phyloP scores from a whole-genome alignment of 2,113 vertebrate genomes.

The Gorsachius goisagi region DNA sequence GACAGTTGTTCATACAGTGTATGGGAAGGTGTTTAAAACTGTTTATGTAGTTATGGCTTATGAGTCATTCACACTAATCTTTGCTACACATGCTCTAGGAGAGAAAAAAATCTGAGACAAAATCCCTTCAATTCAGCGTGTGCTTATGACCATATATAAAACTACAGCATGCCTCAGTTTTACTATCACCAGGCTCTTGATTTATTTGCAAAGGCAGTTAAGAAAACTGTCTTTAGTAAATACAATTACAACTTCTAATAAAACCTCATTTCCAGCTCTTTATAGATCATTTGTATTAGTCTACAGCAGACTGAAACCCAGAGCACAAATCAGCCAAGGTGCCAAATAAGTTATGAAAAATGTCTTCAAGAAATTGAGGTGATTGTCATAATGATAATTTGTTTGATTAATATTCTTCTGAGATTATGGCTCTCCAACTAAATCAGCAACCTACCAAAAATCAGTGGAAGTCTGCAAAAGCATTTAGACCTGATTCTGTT shows the following conservation, averaged over 20 bases:
- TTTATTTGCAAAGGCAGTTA: constrained; percentile 19
- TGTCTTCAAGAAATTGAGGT: not conserved
- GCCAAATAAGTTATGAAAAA: not conserved
- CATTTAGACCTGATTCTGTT: not conserved
- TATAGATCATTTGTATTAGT: not conserved
- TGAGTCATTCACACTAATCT: not conserved
- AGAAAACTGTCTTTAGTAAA: not conserved
- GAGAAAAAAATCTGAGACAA: not conserved
- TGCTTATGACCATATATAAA: not conserved
- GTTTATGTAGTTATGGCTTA: not conserved
- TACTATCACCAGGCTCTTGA: not conserved
- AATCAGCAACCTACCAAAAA: not conserved
- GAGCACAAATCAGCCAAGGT: not conserved
- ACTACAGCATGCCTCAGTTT: not conserved
- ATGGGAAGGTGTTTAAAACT: not conserved
- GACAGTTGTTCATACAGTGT: not conserved
- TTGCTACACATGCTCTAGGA: not conserved
- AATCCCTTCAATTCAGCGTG: not conserved
- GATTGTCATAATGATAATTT: not conserved
- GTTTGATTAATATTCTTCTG: not conserved
- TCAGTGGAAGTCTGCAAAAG: not conserved
- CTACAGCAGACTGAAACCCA: not conserved
- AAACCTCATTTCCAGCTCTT: not conserved
- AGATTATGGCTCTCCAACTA: not conserved
- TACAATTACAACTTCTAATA: not conserved